A percentile compares a stretch with the other conserved stretches of the same genome.
Evolutionary conservation across 2,113 vertebrate species (phyloP).

Genomic region (Carettochelys insculpta): DNA sequence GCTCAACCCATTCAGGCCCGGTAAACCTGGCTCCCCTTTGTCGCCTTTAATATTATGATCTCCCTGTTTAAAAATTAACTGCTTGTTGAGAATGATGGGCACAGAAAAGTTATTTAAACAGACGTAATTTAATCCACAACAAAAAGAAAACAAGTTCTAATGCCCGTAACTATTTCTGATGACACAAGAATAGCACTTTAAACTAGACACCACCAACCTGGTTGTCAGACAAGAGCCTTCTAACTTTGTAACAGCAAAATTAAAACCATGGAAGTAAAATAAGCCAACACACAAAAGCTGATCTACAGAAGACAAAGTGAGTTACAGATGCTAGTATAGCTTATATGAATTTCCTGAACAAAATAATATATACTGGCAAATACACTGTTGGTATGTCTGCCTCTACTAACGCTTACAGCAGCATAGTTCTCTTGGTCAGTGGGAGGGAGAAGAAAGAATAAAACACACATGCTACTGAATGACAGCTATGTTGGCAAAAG

Average conservation of each 20-base stretch:
- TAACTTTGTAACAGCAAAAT: rapidly evolving
- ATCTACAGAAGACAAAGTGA: background rate
- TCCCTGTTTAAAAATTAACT: slow-evolving; percentile 78
- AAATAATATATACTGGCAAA: background rate
- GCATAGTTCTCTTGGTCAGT: background rate
- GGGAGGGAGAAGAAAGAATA: background rate
- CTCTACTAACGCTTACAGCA: background rate
- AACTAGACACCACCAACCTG: background rate
- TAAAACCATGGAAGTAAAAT: slow-evolving; percentile 9
- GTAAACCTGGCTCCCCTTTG: slow-evolving; percentile 69
- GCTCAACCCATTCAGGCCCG: slow-evolving; percentile 63
- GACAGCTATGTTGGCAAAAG: background rate
- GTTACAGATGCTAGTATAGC: background rate
- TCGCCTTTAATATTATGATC: slow-evolving; percentile 47
- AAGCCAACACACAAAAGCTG: background rate
- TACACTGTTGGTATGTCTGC: background rate
- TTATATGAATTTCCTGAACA: background rate
- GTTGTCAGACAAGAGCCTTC: slow-evolving; percentile 35
- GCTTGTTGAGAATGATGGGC: slow-evolving; percentile 49
- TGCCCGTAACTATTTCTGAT: background rate
- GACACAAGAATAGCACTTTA: background rate
- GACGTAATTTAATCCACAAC: background rate
- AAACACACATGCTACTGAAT: background rate
- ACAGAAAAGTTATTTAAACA: background rate
- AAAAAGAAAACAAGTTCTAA: background rate